phyloP scores from a whole-genome alignment of 2,797 vertebrate genomes.

The Anguilla megastoma region DNA sequence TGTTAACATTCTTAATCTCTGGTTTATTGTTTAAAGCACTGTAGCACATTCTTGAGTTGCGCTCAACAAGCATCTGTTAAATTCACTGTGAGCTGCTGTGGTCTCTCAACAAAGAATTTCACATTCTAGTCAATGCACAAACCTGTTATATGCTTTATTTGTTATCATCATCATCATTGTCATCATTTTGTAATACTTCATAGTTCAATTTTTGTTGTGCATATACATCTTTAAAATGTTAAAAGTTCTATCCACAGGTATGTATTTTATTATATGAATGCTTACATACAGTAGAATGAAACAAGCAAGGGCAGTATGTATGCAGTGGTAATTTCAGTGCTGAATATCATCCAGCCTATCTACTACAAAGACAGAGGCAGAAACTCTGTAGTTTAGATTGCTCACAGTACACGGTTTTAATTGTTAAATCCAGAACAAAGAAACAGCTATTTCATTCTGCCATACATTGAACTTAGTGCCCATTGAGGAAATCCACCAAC shows the following conservation, averaged over 20 bases:
- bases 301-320: neutral
- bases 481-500: conserved; percentile 1
- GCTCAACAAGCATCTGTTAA: conserved; percentile 64
- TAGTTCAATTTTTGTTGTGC: neutral
- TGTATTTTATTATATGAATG: neutral
- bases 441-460: neutral
- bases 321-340: neutral
- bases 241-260: neutral
- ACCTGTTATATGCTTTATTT: conserved; percentile 1
- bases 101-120: conserved; percentile 33
- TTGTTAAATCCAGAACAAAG: conserved; percentile 12
- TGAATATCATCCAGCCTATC: neutral
- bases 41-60: conserved; percentile 66
- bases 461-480: conserved; percentile 8
- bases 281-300: neutral
- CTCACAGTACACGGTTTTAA: neutral
- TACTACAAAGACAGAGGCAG: neutral
- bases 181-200: neutral
- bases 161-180: conserved; percentile 15
- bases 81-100: conserved; percentile 45
- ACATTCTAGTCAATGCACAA: conserved; percentile 1
- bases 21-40: conserved; percentile 67
- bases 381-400: neutral
- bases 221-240: neutral
- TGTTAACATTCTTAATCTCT: conserved; percentile 75